These are phyloP conservation scores for Daboia siamensis DNA, from an alignment of 2,113 vertebrate genomes.

Conservation along the genomic window DNA sequence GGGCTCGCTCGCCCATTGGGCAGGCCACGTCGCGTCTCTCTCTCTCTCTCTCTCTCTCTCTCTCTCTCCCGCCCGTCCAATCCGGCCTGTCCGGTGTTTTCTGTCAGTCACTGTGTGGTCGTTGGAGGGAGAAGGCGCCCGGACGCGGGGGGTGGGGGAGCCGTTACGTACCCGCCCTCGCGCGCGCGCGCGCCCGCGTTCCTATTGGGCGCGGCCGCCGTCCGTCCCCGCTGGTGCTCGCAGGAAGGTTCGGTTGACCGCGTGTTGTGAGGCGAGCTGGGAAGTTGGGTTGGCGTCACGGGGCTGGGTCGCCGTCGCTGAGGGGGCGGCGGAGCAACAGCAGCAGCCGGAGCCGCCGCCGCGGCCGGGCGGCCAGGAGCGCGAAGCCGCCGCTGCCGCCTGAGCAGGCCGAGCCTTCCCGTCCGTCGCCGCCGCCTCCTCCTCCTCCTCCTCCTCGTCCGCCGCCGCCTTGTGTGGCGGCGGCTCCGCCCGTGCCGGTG, in stretches of 20 bases:
- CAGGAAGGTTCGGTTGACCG: constrained; percentile 28
- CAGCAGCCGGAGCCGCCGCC: not conserved
- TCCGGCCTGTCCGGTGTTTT: not conserved
- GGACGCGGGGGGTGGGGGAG: not conserved
- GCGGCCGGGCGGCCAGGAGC: constrained; percentile 1
- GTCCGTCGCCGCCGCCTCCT: not conserved
- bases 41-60: not conserved
- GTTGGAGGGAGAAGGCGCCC: not conserved
- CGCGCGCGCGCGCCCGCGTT: not conserved
- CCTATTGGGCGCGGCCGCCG: not conserved
- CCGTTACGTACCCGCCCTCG: not conserved
- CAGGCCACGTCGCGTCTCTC: not conserved
- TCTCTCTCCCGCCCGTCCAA: not conserved
- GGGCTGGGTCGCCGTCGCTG: constrained; percentile 14
- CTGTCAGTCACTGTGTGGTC: not conserved
- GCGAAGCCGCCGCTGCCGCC: constrained; percentile 23
- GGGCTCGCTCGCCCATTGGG: not conserved
- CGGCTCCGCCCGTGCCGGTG: not conserved
- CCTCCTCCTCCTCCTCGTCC: not conserved
- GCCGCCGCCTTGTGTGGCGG: not conserved
- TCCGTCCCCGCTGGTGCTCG: constrained; percentile 43
- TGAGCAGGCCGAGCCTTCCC: constrained; percentile 11
- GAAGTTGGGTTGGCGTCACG: constrained; percentile 16
- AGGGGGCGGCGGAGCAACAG: constrained; percentile 26
- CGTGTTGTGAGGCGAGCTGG: not conserved